Evolutionary conservation across 2,888 invertebrate genomes (phyloP), one percentile per base, ranked within the genome.

Genomic region (Pseudolycoriella hygida): DNA sequence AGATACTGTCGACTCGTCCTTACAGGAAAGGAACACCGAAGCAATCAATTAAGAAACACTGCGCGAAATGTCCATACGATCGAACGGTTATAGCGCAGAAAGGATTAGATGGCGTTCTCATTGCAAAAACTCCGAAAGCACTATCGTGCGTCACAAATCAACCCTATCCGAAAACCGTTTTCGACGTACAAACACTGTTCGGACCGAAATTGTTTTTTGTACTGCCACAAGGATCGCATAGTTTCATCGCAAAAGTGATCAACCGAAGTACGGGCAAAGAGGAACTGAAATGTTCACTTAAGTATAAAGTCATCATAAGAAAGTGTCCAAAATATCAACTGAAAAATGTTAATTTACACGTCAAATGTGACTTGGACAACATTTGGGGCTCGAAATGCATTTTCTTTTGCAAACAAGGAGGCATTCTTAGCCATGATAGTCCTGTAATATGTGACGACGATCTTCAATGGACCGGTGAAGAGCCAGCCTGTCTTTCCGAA

Each of bases 351-450:
- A 25, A 50, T 32, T 17, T 53, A 12, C 46, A 45, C 25, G 46
- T 50, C 12, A 49, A 49, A 34, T 53, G 53, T 40, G 51, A 52
- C 46, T 32, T 48, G 1, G 50, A 48, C 3, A 46, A 45, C 17
- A 51, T 53, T 40, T 53, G 53, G 53, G 53, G 53, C 2, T 52
- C 53, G 8, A 49, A 47, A 25, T 53, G 53, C 41, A 14, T 39
- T n/a, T 53, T 53, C 30, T 31, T 18, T n/a, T 53, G 53, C 41
- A 47, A 48, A n/a, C 46, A 47, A 40, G 47, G 42, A 17, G 50
- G 49, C 15, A 19, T 41, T 6, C 43, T 52, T 11, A 52, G 47
- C 20, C 52, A 52, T 40, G 20, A 40, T 6, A 41, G 47, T 15
- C 49, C 51, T n/a, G 31, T 53, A 6, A 17, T 50, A 2, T 53